Evolutionary conservation across 2,797 vertebrate genomes (phyloP), one percentile per base, ranked within the genome.

Genomic region (Muscicapa comitata): DNA sequence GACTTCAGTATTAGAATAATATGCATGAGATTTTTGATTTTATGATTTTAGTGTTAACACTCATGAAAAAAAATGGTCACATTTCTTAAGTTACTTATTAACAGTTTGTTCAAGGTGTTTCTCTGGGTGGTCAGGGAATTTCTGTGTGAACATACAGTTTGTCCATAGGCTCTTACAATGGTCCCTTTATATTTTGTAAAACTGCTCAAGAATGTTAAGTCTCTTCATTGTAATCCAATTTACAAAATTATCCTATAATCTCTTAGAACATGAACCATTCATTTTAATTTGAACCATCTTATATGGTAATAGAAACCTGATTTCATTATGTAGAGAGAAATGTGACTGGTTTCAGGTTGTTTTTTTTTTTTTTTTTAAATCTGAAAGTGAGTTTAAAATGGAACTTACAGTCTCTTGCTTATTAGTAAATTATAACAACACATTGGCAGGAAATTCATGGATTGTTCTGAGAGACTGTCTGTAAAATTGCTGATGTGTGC

Each of bases 161-260:
- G 48, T 15, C 17, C 26, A 48, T 29, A 71, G 31, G 7, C 13
- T 91, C 9, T 79, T 86, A 87, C 53, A 87, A 35, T 26, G 42
- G 48, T 51, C 7, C 55, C 63, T 91, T 90, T 91, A 54, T 67
- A n/a, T 59, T 90, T 85, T 79, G 16, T 76, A 71, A 92, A 92
- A 73, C 23, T 72, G 31, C 33, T 88, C 26, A 73, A 79, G 86
- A 87, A 58, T 71, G 43, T 86, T 90, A 93, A 94, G 58, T 79
- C 65, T 50, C 38, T 43, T 59, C 40, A 37, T 86, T 88, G 54
- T 92, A 89, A 95, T 90, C 81, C 75, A 93, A 50, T 92, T 96
- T 82, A 86, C 31, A 94, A 93, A 87, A 90, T 90, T 48, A 89
- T 86, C 71, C 73, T 51, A 10, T 88, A 91, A 92, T 86, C 78